phyloP scores from a whole-genome alignment of 2,797 vertebrate species.

The Hylomyscus alleni region DNA sequence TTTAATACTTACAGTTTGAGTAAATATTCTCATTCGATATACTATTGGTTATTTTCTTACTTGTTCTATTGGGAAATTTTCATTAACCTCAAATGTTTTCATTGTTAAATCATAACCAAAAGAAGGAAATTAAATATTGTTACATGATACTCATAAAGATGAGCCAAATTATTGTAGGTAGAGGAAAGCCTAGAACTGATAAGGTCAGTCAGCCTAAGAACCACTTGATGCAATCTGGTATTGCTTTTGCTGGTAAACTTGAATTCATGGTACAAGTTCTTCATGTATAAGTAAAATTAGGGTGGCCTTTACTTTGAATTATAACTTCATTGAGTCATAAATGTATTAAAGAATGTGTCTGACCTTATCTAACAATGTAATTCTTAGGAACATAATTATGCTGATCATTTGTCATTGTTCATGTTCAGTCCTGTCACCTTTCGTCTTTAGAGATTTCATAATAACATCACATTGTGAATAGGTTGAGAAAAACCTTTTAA shows the following conservation, averaged over 20 bases:
- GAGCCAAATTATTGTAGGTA: not conserved
- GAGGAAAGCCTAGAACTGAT: not conserved
- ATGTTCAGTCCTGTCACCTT: constrained; percentile 4
- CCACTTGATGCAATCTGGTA: not conserved
- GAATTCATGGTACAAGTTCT: not conserved
- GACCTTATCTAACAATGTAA: not conserved
- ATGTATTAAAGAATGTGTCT: not conserved
- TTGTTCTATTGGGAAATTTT: not conserved
- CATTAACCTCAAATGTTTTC: not conserved
- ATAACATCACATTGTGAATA: constrained; percentile 43
- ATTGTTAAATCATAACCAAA: not conserved
- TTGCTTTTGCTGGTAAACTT: not conserved
- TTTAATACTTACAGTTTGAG: not conserved
- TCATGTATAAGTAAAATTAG: not conserved
- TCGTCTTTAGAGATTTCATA: constrained; percentile 19
- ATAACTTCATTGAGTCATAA: not conserved
- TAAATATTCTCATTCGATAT: not conserved
- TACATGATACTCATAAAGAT: not conserved
- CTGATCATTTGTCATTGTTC: constrained; percentile 33
- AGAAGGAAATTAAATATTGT: not conserved
- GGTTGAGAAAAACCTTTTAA: not conserved
- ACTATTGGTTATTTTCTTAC: not conserved
- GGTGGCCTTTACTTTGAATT: not conserved
- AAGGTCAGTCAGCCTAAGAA: not conserved
- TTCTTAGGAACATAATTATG: not conserved